These are phyloP conservation scores for Drosophila birchii DNA, from an alignment of 2,888 invertebrate species.

Conservation along the genomic window DNA sequence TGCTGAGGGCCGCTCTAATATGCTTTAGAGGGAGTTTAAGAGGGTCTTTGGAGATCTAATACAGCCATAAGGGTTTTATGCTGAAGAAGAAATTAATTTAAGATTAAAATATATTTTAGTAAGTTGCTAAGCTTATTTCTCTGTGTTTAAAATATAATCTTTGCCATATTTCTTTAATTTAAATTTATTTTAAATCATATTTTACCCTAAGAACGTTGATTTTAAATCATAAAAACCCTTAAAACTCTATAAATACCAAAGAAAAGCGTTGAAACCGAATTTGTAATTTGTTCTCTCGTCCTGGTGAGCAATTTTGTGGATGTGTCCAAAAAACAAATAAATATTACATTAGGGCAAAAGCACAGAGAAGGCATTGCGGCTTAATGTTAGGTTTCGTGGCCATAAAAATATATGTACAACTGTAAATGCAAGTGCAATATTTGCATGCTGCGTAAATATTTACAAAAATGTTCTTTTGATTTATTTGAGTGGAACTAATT, in stretches of 20 bases:
- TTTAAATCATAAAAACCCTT: not conserved
- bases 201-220: not conserved
- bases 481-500: constrained; percentile 80
- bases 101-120: not conserved
- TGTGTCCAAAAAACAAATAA: constrained; percentile 57
- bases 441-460: constrained; percentile 62
- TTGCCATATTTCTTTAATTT: too few relatives aligned
- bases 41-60: not conserved
- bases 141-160: too few relatives aligned
- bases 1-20: constrained; percentile 19
- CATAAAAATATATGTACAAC: constrained; percentile 25
- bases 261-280: not conserved
- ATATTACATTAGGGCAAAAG: constrained; percentile 61
- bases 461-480: constrained; percentile 73
- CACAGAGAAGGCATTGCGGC: constrained; percentile 57
- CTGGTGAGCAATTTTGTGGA: constrained; percentile 38
- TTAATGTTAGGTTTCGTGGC: constrained; percentile 51
- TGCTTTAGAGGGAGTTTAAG: not conserved
- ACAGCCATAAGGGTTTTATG: not conserved
- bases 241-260: not conserved
- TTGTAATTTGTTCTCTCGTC: constrained; percentile 22
- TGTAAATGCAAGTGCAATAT: constrained; percentile 27
- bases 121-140: too few relatives aligned
- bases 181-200: not conserved
- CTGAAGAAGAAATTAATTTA: not conserved